Base-by-base conservation (phyloP, 2,113 vertebrate species). In the Sinocyclocheilus anshuiensis region DNA sequence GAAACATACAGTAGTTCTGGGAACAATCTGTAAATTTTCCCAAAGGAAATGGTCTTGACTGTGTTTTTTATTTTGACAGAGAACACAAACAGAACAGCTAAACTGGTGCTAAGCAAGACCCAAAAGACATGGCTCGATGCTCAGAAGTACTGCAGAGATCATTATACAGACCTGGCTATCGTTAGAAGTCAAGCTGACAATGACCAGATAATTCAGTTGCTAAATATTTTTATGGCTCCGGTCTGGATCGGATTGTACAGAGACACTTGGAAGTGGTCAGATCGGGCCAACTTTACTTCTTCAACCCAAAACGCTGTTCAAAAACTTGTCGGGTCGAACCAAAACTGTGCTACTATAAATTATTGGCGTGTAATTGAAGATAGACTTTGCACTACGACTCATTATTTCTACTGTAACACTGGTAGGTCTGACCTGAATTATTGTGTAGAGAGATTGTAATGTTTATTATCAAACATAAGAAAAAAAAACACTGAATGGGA, bases 251-350 rank as follows among this genome's bases (percentile, higher is more conserved):
- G 63, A 29, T 26, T 65, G 24, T 65, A 65, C 63, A 6, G 63
- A 6, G 63, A 65, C 12, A 6, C 24, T 1, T 65, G 63, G 63
- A 65, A 65, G 24, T 65, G 63, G 63, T 65, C 63, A 65, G 63
- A 65, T 65, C 63, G 26, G 63, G 24, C 63, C 24, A 65, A 6
- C n/a, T 26, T 65, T 6, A 65, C 63, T 15, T 29, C 63, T 24
- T 65, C 63, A 65, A 65, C 63, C 12, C 10, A 65, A 29, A 12
- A 29, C 12, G 1, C 1, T 1, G 11, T 11, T 65, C 5, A 65
- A 12, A 29, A 0, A 15, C 10, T 65, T 2, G 1, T 0, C 1
- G 1, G 0, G 24, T 0, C 0, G 2, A 6, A 1, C 0, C 0
- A 6, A 67, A 1, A 65, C 24, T 65, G 63, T 29, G 63, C 12